Evolutionary conservation across 2,797 vertebrate species (phyloP).

Genomic region (Clarias fuscus): DNA sequence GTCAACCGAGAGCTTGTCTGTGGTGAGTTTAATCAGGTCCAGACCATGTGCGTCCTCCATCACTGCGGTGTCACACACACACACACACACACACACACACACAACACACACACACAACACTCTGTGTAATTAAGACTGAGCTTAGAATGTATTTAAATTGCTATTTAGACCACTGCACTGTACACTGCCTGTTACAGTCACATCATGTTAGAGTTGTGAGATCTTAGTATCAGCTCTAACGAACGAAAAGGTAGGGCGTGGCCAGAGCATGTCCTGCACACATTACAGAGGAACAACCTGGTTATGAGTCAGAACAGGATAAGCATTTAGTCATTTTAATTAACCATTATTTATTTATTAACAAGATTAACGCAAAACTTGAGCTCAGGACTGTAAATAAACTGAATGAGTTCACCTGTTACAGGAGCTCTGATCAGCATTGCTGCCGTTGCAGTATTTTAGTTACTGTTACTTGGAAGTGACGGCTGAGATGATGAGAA

Average conservation of each 20-base stretch:
- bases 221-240: background rate
- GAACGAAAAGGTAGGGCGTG: background rate
- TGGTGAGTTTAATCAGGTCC: slow-evolving; percentile 79
- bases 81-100: slow-evolving; percentile 11
- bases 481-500: too few relatives aligned
- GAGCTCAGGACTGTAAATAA: too few relatives aligned
- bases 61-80: slow-evolving; percentile 18
- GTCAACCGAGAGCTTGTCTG: slow-evolving; percentile 80
- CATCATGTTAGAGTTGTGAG: background rate
- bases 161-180: background rate
- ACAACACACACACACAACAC: background rate
- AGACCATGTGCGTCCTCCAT: slow-evolving; percentile 67
- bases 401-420: too few relatives aligned
- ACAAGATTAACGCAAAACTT: too few relatives aligned
- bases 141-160: background rate
- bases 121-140: background rate
- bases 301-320: background rate
- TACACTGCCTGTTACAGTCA: background rate
- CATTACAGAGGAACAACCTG: background rate
- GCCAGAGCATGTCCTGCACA: background rate
- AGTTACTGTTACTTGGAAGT: too few relatives aligned
- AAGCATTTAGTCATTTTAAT: background rate
- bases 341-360: too few relatives aligned
- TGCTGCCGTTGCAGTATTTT: too few relatives aligned
- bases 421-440: too few relatives aligned